phyloP scores from a whole-genome alignment of 2,888 invertebrate genomes.

The Acanthacorydalis orientalis region DNA sequence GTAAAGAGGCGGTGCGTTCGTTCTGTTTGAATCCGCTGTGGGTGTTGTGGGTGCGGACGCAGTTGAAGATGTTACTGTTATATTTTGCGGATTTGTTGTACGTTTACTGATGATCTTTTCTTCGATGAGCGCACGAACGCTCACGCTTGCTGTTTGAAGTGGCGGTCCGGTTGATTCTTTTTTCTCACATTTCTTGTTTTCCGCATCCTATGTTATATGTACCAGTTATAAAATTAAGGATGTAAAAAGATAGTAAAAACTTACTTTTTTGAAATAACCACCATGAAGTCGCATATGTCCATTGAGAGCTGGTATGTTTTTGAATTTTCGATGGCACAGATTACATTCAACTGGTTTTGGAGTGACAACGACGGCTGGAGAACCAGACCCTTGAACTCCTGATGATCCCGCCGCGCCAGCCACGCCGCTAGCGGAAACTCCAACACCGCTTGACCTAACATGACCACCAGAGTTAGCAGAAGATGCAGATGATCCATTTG shows the following conservation, averaged over 20 bases:
- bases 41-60: slow-evolving; percentile 7
- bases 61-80: slow-evolving; percentile 1
- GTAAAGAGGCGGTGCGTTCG: slow-evolving; percentile 24
- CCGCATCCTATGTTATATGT: slow-evolving; percentile 44
- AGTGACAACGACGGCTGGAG: slow-evolving; percentile 16
- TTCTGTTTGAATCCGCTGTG: slow-evolving; percentile 19
- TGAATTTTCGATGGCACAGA: slow-evolving; percentile 88
- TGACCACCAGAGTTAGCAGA: neutral
- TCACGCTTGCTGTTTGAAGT: slow-evolving; percentile 81
- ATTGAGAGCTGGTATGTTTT: slow-evolving; percentile 93
- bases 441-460: no score
- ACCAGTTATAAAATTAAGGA: neutral
- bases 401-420: no score
- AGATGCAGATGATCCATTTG: neutral
- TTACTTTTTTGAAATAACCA: slow-evolving; percentile 87
- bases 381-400: no score
- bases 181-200: slow-evolving; percentile 71
- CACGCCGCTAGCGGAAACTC: no score
- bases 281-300: slow-evolving; percentile 97
- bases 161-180: slow-evolving; percentile 71
- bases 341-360: slow-evolving; percentile 87
- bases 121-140: slow-evolving; percentile 77
- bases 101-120: slow-evolving; percentile 86
- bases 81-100: slow-evolving; percentile 31
- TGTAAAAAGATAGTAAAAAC: neutral